Percentiles rank a stretch among this genome's conserved stretches.
Evolutionary conservation across 53 echinoderm and acorn worm species (phyloP).

Genomic region (Echinometra lucunter): DNA sequence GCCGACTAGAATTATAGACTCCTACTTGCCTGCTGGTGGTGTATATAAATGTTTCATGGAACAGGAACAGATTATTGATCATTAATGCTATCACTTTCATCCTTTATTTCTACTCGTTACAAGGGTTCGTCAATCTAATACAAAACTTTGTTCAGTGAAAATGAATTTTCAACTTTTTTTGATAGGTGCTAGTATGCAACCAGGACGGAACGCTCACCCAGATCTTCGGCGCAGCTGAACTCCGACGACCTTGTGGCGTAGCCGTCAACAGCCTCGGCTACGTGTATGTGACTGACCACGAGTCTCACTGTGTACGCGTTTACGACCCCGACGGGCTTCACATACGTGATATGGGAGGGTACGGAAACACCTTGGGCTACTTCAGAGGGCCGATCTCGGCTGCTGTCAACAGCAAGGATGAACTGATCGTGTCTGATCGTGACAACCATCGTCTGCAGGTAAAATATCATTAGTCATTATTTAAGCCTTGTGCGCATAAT

Average conservation of each 20-base stretch:
- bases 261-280: conserved; percentile 88
- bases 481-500: too few species aligned
- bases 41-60: too few species aligned
- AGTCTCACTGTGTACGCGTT: conserved; percentile 79
- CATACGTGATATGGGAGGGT: conserved; percentile 83
- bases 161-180: neutral
- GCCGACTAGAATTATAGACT: too few species aligned
- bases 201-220: conserved; percentile 83
- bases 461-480: too few species aligned
- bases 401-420: conserved; percentile 88
- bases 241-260: conserved; percentile 91
- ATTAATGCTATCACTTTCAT: too few species aligned
- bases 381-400: conserved; percentile 91
- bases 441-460: conserved; percentile 92
- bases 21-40: too few species aligned
- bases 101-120: too few species aligned
- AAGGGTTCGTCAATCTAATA: too few species aligned
- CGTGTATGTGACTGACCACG: conserved; percentile 92
- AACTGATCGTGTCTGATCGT: conserved; percentile 92
- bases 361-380: conserved; percentile 83
- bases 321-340: conserved; percentile 80
- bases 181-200: conserved; percentile 85
- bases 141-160: neutral
- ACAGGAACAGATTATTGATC: too few species aligned
- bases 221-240: conserved; percentile 80